Evolutionary conservation across 2,797 vertebrate genomes (phyloP), one percentile per base, ranked within the genome.

Genomic region (Meda fulgida): DNA sequence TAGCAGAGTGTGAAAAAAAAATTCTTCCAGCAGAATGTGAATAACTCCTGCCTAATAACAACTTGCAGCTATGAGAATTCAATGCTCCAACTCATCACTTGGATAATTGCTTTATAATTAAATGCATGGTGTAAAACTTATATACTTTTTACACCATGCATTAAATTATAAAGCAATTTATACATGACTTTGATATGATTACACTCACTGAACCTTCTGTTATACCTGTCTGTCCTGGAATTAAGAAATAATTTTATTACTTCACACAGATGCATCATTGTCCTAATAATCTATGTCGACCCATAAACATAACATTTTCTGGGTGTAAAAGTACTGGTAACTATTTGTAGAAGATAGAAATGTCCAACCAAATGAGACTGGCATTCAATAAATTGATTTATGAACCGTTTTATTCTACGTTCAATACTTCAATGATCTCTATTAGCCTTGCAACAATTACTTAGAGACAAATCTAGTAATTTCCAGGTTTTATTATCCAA

Each of bases 101-200:
- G 53, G 14, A 83, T n/a, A 84, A 87, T 81, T 86, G 78, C 36
- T 81, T 79, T 58, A 86, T 83, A 82, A 86, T 83, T 65, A 86
- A 81, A 36, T 26, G 70, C 23, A 8, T 43, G 7, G 26, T 40
- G 10, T 63, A 43, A 85, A 46, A 76, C 58, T 83, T 31, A 1
- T 31, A 3, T 31, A 31, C 31, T 1, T 31, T 31, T 31, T 31
- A 31, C 31, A 31, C 31, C 31, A 31, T 31, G 31, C 31, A 31
- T 31, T 31, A 1, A 31, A 31, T 31, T 31, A 31, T 31, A 31
- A 31, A 31, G 31, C 31, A 31, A 31, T 31, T 31, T 83, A 69
- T 60, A 63, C n/a, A 66, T 43, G 51, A 71, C 26, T 84, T 80
- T 83, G 70, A 79, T 84, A 63, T 1, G 46, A 80, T 77, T 77